phyloP scores from a whole-genome alignment of 1,140 invertebrate species.

The Metopolophium dirhodum region DNA sequence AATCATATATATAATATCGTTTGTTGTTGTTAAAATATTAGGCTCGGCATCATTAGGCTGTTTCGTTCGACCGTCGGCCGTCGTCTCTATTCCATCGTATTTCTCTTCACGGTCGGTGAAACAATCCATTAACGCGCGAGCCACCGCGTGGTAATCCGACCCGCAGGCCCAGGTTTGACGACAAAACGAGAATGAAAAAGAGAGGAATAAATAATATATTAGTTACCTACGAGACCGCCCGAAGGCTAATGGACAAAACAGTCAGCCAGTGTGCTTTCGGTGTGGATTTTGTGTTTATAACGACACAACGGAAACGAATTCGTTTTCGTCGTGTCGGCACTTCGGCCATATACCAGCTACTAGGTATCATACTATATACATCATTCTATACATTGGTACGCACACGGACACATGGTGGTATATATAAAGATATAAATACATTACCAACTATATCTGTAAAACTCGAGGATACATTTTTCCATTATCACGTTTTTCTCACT shows the following conservation, averaged over 20 bases:
- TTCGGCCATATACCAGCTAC: background rate
- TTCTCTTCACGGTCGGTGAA: slow-evolving; percentile 51
- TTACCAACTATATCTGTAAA: background rate
- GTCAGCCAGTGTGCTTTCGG: background rate
- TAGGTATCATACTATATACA: background rate
- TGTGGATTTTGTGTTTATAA: slow-evolving; percentile 43
- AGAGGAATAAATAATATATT: slow-evolving; percentile 28
- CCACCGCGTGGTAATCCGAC: slow-evolving; percentile 50
- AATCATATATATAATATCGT: slow-evolving; percentile 12
- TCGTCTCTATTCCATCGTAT: slow-evolving; percentile 18
- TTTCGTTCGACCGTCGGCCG: slow-evolving; percentile 24
- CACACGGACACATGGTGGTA: background rate
- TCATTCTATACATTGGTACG: background rate
- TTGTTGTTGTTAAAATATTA: slow-evolving; percentile 55
- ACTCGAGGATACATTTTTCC: background rate
- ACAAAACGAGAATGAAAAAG: slow-evolving; percentile 50
- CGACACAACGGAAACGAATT: slow-evolving; percentile 41
- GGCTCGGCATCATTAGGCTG: slow-evolving; percentile 51
- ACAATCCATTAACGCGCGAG: slow-evolving; percentile 56
- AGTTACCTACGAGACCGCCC: slow-evolving; percentile 27
- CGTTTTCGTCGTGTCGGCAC: background rate
- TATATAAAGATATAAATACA: background rate
- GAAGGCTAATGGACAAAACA: slow-evolving; percentile 45
- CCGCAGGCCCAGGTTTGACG: slow-evolving; percentile 46
- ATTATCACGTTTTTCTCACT: background rate